Evolutionary conservation across 64 coral and sea anemone genomes (phyloP).

Genomic region (Dendronephthya gigantea): DNA sequence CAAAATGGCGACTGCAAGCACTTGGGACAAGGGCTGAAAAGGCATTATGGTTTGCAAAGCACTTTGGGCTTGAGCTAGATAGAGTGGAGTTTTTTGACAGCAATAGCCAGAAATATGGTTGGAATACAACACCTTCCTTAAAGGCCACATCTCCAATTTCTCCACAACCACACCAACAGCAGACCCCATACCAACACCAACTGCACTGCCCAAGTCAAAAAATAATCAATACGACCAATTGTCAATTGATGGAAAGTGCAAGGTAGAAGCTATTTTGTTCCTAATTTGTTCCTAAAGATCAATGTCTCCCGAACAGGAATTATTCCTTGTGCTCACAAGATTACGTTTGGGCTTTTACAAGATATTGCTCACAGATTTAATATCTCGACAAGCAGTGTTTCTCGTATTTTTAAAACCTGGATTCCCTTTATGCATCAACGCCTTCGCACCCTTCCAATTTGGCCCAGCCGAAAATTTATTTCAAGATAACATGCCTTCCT

Average conservation of each 20-base stretch:
- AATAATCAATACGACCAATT: constrained; percentile 23
- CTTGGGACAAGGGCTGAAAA: constrained; percentile 30
- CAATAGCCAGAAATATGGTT: constrained; percentile 24
- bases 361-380: too few relatives aligned
- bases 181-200: constrained; percentile 15
- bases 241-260: constrained; percentile 19
- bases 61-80: constrained; percentile 25
- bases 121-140: neutral
- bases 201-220: constrained; percentile 16
- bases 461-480: too few relatives aligned
- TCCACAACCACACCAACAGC: neutral
- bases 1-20: constrained; percentile 25
- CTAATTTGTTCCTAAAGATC: too few relatives aligned
- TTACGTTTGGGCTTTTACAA: too few relatives aligned
- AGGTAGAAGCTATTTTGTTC: constrained; percentile 30
- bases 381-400: too few relatives aligned
- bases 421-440: too few relatives aligned
- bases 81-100: constrained; percentile 12
- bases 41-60: constrained; percentile 29
- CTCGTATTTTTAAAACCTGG: too few relatives aligned
- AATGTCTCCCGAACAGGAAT: too few relatives aligned
- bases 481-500: too few relatives aligned
- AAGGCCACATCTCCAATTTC: constrained; percentile 3
- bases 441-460: too few relatives aligned
- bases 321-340: too few relatives aligned